Percentiles rank a stretch among this genome's conserved stretches.
These are phyloP conservation scores for Agrotis clavis DNA, from an alignment of 2,888 invertebrate species.

Conservation along the genomic window DNA sequence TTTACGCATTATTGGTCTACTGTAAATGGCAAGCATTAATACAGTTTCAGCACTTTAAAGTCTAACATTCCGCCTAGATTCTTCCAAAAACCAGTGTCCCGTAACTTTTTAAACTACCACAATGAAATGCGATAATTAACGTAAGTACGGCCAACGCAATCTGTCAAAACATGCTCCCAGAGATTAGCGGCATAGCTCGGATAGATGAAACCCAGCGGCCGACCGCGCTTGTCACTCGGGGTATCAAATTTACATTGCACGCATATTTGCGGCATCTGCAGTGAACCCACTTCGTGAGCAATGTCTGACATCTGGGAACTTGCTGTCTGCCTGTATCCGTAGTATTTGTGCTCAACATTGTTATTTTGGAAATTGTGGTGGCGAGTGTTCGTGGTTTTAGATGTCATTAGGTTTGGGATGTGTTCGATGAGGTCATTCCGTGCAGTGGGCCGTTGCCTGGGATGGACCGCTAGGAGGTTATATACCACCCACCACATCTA, in stretches of 20 bases:
- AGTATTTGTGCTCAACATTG: constrained; percentile 57
- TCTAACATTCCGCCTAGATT: neutral
- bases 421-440: neutral
- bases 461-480: too few species aligned
- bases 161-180: constrained; percentile 71
- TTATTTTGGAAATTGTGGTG: constrained; percentile 50
- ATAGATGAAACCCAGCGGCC: constrained; percentile 76
- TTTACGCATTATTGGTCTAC: neutral
- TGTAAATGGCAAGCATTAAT: neutral
- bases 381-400: constrained; percentile 25
- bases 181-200: constrained; percentile 78
- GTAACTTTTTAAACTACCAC: constrained; percentile 32
- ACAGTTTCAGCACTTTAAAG: neutral
- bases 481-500: too few species aligned
- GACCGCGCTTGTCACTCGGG: constrained; percentile 81
- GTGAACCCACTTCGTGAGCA: constrained; percentile 73
- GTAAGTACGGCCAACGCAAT: constrained; percentile 62
- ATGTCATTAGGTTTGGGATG: constrained; percentile 10
- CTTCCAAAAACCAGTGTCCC: constrained; percentile 26
- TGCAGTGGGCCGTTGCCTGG: too few species aligned
- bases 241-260: constrained; percentile 87
- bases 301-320: constrained; percentile 70
- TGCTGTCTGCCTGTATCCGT: constrained; percentile 34
- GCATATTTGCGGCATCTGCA: constrained; percentile 84
- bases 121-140: constrained; percentile 48